Base-by-base conservation (phyloP, 2,888 invertebrate species). In the Metellina segmentata region DNA sequence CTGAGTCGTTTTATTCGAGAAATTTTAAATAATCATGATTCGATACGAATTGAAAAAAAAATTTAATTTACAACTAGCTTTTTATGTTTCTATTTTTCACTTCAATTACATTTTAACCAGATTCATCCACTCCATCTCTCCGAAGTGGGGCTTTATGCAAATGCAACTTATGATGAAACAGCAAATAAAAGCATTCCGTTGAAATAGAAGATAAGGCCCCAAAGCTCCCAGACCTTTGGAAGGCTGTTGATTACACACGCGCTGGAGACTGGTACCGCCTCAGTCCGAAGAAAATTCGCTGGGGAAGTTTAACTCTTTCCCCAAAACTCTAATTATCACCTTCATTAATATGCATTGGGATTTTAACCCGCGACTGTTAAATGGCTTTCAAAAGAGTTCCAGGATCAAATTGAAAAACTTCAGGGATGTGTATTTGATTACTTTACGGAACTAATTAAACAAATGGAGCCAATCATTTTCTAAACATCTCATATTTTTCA, bases 331-430 rank as follows among this genome's bases (percentile, higher is more conserved):
- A 91, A 91, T 91, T 91, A 91, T 87, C 49, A 34, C 49, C 81
- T 78, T 91, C 91, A 91, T 91, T 87, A 83, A 91, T 91, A 91
- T 91, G 91, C 91, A 91, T 91, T 87, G 91, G 87, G 91, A 91
- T 87, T 88, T 89, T 81, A 87, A 82, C 83, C 87, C 69, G 53
- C 53, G 71, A 72, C 71, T 77, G 61, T 82, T 82, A 91, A 90
- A 77, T 72, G 86, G 91, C 86, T 78, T 78, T 78, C 49, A 70
- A 91, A 85, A 70, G 82, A 87, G 77, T 82, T 86, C 71, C 78
- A 71, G 48, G 72, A 72, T 61, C 87, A 91, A 91, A 91, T 91
- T 91, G 91, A 91, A 91, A 91, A 91, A 91, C 86, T 91, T 91
- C 87, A 53, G 69, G 51, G 78, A 91, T 79, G 87, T 72, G 48